Evolutionary conservation across 1,140 invertebrate species (phyloP).

Genomic region (Drosophila pseudoananassae): DNA sequence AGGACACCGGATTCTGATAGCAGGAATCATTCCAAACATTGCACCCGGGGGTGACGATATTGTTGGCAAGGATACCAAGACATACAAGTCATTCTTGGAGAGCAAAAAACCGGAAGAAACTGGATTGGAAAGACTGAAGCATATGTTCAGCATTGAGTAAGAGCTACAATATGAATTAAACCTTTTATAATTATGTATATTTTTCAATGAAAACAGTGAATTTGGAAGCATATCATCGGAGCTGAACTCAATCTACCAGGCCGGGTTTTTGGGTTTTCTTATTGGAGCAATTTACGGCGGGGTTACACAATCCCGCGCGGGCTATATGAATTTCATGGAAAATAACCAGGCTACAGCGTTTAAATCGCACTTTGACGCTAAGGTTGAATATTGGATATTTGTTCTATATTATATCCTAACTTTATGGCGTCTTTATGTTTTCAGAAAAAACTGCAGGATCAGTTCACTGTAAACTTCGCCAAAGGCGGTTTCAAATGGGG

Average conservation of each 20-base stretch:
- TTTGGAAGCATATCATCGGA: conserved; percentile 86
- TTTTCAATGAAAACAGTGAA: conserved; percentile 86
- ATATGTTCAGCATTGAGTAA: conserved; percentile 85
- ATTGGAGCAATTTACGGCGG: conserved; percentile 88
- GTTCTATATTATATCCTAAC: not conserved
- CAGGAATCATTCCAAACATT: conserved; percentile 57
- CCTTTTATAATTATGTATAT: not conserved
- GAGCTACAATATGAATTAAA: conserved; percentile 3
- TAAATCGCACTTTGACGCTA: conserved; percentile 87
- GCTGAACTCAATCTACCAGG: conserved; percentile 86
- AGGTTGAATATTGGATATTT: conserved; percentile 83
- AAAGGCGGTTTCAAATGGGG: conserved; percentile 89
- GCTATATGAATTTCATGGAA: conserved; percentile 89
- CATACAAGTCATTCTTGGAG: conserved; percentile 70
- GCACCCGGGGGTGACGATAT: conserved; percentile 45
- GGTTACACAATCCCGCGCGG: conserved; percentile 85
- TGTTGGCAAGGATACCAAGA: conserved; percentile 67
- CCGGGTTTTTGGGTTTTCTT: conserved; percentile 85
- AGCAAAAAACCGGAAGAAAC: conserved; percentile 63
- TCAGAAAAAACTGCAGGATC: conserved; percentile 88
- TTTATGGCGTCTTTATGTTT: conserved; percentile 44
- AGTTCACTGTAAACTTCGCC: conserved; percentile 87
- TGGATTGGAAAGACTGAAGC: conserved; percentile 84
- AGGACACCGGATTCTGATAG: conserved; percentile 54
- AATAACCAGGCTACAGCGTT: conserved; percentile 90